phyloP scores from a whole-genome alignment of 2,113 vertebrate genomes.

The Dromiciops gliroides region DNA sequence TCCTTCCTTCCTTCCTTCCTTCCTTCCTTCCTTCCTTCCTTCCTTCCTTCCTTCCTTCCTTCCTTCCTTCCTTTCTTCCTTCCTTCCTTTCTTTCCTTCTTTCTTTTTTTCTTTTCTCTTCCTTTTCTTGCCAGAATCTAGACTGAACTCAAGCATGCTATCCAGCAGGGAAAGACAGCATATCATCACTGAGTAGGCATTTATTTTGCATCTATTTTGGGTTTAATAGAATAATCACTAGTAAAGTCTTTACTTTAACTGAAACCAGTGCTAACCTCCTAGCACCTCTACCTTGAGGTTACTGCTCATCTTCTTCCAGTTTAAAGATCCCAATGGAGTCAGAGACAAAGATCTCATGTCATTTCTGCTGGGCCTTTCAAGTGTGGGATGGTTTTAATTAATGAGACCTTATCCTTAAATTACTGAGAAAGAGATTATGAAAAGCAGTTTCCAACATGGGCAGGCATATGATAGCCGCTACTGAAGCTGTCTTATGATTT shows the following conservation, averaged over 20 bases:
- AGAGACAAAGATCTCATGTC: background rate
- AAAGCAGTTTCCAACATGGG: background rate
- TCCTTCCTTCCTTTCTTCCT: background rate
- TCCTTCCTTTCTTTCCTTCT: background rate
- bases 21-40: background rate
- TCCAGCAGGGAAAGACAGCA: background rate
- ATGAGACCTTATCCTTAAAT: background rate
- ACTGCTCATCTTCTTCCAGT: background rate
- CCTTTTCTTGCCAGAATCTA: conserved; percentile 23
- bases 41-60: background rate
- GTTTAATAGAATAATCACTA: background rate
- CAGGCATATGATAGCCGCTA: background rate
- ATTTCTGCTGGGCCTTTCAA: background rate
- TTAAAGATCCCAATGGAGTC: background rate
- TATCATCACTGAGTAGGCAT: background rate
- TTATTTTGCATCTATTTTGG: background rate
- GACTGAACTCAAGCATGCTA: conserved; percentile 28
- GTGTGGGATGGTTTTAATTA: background rate
- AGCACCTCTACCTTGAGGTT: background rate
- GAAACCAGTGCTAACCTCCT: background rate
- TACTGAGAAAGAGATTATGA: background rate
- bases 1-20: background rate
- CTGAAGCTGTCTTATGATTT: background rate
- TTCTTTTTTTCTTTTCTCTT: background rate
- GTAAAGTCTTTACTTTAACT: background rate